Conservation (phyloP, 2,888 invertebrate genomes). For the Hololepta plana region DNA sequence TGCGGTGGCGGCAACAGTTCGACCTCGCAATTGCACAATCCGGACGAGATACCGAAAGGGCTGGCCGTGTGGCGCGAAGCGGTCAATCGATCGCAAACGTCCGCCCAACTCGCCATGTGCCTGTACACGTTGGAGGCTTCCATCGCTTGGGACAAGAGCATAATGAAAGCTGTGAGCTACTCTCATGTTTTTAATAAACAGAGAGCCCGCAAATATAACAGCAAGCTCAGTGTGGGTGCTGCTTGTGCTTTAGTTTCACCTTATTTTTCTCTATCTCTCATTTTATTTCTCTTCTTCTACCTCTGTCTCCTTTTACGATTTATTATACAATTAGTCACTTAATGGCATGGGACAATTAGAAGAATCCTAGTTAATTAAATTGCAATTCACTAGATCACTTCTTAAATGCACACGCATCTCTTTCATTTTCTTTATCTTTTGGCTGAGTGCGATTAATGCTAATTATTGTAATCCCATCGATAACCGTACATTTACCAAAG, state of each 20-base stretch:
- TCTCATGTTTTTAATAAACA: conserved; percentile 26
- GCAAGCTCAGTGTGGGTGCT: conserved; percentile 31
- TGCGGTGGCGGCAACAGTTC: conserved; percentile 5
- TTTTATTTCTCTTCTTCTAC: too few species aligned
- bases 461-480: too few species aligned
- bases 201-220: conserved; percentile 31
- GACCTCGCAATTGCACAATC: background rate
- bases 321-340: too few species aligned
- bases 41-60: conserved; percentile 54
- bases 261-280: conserved; percentile 12
- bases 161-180: conserved; percentile 93
- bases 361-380: too few species aligned
- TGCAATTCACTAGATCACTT: too few species aligned
- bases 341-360: too few species aligned
- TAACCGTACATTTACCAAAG: too few species aligned
- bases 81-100: conserved; percentile 63
- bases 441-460: conserved; percentile 9
- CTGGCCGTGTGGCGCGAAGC: conserved; percentile 80
- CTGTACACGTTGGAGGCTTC: conserved; percentile 77
- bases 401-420: too few species aligned
- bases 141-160: conserved; percentile 97
- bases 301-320: too few species aligned
- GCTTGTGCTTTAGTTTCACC: too few species aligned
- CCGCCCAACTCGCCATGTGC: conserved; percentile 81
- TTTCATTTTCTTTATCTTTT: too few species aligned